phyloP scores from a whole-genome alignment of 1,140 invertebrate species.

The Drosophila setifemur region DNA sequence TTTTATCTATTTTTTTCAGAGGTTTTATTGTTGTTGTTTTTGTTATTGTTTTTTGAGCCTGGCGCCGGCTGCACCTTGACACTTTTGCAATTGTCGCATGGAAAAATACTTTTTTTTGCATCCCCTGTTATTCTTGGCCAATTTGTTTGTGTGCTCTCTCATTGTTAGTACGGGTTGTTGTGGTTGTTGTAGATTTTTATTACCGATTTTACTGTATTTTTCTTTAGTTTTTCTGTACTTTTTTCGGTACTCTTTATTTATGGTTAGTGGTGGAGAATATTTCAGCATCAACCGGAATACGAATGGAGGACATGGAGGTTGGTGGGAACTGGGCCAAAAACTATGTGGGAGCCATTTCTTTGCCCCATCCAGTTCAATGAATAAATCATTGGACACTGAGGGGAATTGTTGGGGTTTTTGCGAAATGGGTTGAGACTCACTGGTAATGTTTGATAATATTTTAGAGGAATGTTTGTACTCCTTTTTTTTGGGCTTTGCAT shows the following conservation, averaged over 20 bases:
- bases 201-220: slow-evolving; percentile 14
- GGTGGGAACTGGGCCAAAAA: slow-evolving; percentile 15
- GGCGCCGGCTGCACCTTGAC: slow-evolving; percentile 44
- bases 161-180: too few species aligned
- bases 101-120: slow-evolving; percentile 46
- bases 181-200: slow-evolving; percentile 29
- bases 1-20: slow-evolving; percentile 16
- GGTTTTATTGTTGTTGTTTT: neutral
- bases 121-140: slow-evolving; percentile 39
- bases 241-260: slow-evolving; percentile 29
- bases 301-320: neutral
- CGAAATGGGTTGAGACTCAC: slow-evolving; percentile 3
- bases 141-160: slow-evolving; percentile 32
- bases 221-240: neutral
- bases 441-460: slow-evolving; percentile 46
- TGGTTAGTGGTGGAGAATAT: slow-evolving; percentile 40
- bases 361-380: slow-evolving; percentile 29
- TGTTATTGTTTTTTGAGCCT: slow-evolving; percentile 20
- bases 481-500: slow-evolving; percentile 34
- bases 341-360: slow-evolving; percentile 32
- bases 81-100: slow-evolving; percentile 50
- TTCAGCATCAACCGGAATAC: slow-evolving; percentile 30
- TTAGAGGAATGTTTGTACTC: slow-evolving; percentile 25
- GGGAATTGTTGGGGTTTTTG: slow-evolving; percentile 21
- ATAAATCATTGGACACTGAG: slow-evolving; percentile 32